These are phyloP conservation scores for Baryphthengus martii DNA, from an alignment of 2,113 vertebrate genomes.

Conservation along the genomic window DNA sequence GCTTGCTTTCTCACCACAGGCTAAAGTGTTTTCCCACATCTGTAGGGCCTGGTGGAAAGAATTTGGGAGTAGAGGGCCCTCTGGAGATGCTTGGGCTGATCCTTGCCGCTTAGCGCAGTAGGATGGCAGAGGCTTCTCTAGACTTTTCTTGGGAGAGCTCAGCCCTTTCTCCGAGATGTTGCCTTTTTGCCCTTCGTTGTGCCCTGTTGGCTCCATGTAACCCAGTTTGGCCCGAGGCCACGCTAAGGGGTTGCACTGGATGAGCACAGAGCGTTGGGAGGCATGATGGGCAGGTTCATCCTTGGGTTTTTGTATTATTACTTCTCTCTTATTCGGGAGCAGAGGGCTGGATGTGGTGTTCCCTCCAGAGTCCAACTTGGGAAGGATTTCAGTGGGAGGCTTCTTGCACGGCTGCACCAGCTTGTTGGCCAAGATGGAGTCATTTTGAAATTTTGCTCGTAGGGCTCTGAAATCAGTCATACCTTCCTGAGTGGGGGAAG, in stretches of 20 bases:
- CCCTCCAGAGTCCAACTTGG: not conserved
- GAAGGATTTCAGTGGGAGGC: not conserved
- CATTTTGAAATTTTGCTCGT: conserved; percentile 71
- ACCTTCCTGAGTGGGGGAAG: conserved; percentile 62
- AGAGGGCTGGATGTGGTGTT: rapidly evolving
- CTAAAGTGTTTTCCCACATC: conserved; percentile 67
- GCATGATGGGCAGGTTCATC: not conserved
- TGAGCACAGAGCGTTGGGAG: not conserved
- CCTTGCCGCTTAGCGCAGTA: not conserved
- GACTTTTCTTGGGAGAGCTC: not conserved
- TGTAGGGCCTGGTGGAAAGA: conserved; percentile 53
- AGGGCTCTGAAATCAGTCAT: conserved; percentile 69
- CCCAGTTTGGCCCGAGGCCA: not conserved
- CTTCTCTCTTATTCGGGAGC: not conserved
- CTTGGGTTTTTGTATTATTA: not conserved
- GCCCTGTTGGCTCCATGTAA: rapidly evolving
- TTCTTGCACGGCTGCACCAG: not conserved
- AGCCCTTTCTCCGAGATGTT: rapidly evolving
- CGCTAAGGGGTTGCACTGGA: not conserved
- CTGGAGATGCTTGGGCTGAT: not conserved
- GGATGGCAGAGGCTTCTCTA: not conserved
- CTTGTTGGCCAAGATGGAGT: not conserved
- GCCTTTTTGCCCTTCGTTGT: not conserved
- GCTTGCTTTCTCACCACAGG: not conserved
- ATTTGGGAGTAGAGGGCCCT: not conserved